phyloP scores from a whole-genome alignment of 2,888 invertebrate species.

The Elysia crispata region DNA sequence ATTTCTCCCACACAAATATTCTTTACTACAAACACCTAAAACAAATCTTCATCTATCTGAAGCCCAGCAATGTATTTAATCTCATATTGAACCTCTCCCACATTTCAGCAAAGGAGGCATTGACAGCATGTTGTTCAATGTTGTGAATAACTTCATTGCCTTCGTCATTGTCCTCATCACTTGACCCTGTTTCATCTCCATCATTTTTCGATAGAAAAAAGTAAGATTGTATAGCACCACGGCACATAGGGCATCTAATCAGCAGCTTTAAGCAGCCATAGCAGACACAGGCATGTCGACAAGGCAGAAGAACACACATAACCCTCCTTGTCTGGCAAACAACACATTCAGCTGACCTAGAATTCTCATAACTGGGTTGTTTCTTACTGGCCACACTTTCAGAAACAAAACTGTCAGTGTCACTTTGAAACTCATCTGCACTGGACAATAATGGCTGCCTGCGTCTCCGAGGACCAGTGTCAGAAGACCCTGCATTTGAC shows the following conservation, averaged over 20 bases:
- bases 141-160: constrained; percentile 18
- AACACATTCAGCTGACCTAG: constrained; percentile 81
- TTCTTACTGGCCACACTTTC: too few relatives aligned
- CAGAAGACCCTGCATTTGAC: too few relatives aligned
- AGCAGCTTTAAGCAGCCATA: constrained; percentile 88
- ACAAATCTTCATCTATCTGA: constrained; percentile 15
- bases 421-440: too few relatives aligned
- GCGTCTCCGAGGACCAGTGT: too few relatives aligned
- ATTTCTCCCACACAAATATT: too few relatives aligned
- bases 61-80: constrained; percentile 38
- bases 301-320: constrained; percentile 88
- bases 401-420: too few relatives aligned
- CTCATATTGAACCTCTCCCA: constrained; percentile 35
- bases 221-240: constrained; percentile 88
- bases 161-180: constrained; percentile 11
- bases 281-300: constrained; percentile 91
- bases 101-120: constrained; percentile 9
- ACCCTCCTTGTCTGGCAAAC: constrained; percentile 89
- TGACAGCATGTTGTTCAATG: constrained; percentile 38
- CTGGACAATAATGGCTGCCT: too few relatives aligned
- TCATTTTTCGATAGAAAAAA: constrained; percentile 78
- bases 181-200: background rate
- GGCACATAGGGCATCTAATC: constrained; percentile 91
- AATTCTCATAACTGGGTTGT: too few relatives aligned
- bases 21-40: too few relatives aligned